A percentile compares a stretch with the other conserved stretches of the same genome.
These are phyloP conservation scores for Helleia helle DNA, from an alignment of 2,888 invertebrate species.

Conservation along the genomic window DNA sequence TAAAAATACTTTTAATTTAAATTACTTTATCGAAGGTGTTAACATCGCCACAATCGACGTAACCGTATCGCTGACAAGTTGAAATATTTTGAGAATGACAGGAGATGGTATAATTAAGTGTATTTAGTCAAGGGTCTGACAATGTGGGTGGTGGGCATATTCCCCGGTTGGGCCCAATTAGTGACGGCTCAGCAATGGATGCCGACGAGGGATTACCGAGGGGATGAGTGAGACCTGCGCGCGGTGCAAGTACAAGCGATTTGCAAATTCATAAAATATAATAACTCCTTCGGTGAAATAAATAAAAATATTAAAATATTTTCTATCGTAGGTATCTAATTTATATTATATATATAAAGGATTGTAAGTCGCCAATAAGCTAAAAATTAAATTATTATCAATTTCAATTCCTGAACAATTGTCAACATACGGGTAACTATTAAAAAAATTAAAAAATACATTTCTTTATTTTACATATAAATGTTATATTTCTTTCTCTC, in stretches of 20 bases:
- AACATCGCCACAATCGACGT: slow-evolving; percentile 9
- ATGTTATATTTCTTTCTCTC: no score
- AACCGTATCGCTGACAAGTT: slow-evolving; percentile 15
- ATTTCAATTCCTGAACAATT: no score
- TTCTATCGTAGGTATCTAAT: no score
- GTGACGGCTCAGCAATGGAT: slow-evolving; percentile 28
- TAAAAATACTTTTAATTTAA: no score
- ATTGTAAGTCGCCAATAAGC: no score
- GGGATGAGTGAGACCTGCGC: background rate
- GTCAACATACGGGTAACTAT: no score
- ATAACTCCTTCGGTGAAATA: no score
- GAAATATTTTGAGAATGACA: slow-evolving; percentile 18
- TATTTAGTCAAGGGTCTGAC: slow-evolving; percentile 20
- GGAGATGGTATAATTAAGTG: slow-evolving; percentile 29
- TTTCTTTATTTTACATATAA: no score
- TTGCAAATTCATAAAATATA: slow-evolving; percentile 22
- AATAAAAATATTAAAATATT: no score
- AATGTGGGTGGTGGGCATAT: slow-evolving; percentile 11
- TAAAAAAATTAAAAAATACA: no score
- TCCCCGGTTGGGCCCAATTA: slow-evolving; percentile 31
- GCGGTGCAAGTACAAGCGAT: slow-evolving; percentile 23
- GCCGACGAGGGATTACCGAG: slow-evolving; percentile 26
- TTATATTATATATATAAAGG: no score
- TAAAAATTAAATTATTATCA: no score
- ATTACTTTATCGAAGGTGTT: slow-evolving; percentile 1